Evolutionary conservation across 2,113 vertebrate species (phyloP).

Genomic region (Oplegnathus fasciatus): DNA sequence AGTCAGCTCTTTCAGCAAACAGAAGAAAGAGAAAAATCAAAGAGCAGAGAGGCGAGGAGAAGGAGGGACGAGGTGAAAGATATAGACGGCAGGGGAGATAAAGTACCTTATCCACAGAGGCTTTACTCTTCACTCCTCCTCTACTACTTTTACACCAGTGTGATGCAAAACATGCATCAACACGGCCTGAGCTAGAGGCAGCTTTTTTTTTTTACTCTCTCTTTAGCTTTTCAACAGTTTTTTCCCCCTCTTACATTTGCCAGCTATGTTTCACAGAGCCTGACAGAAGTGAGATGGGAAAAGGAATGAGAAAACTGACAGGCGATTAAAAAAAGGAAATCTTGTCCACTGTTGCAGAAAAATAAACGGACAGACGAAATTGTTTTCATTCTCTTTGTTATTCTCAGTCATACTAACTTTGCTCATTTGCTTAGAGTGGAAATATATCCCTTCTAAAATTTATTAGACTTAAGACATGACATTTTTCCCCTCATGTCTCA

Average conservation of each 20-base stretch:
- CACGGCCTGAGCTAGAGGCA: slow-evolving; percentile 48
- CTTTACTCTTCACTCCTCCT: slow-evolving; percentile 63
- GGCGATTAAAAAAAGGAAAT: neutral
- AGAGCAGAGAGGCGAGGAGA: slow-evolving; percentile 59
- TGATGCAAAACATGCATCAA: slow-evolving; percentile 64
- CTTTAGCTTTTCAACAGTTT: slow-evolving; percentile 37
- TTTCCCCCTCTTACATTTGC: neutral
- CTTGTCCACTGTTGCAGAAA: neutral
- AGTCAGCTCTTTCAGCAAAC: slow-evolving; percentile 71
- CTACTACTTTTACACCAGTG: slow-evolving; percentile 30
- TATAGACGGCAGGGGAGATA: slow-evolving; percentile 62
- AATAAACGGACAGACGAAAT: neutral
- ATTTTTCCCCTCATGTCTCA: slow-evolving; percentile 39
- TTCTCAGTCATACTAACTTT: slow-evolving; percentile 6
- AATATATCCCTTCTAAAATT: slow-evolving; percentile 20
- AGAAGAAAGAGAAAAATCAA: slow-evolving; percentile 73
- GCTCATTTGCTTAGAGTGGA: slow-evolving; percentile 19
- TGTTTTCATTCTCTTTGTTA: neutral
- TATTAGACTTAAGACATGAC: slow-evolving; percentile 18
- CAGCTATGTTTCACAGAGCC: slow-evolving; percentile 21
- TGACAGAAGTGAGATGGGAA: slow-evolving; percentile 3
- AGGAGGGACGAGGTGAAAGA: slow-evolving; percentile 57
- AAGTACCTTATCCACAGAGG: slow-evolving; percentile 59
- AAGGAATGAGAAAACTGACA: slow-evolving; percentile 11
- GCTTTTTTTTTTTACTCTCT: slow-evolving; percentile 37